Evolutionary conservation across 2,888 invertebrate genomes (phyloP), one percentile per base, ranked within the genome.

Genomic region (Molorchus minor): DNA sequence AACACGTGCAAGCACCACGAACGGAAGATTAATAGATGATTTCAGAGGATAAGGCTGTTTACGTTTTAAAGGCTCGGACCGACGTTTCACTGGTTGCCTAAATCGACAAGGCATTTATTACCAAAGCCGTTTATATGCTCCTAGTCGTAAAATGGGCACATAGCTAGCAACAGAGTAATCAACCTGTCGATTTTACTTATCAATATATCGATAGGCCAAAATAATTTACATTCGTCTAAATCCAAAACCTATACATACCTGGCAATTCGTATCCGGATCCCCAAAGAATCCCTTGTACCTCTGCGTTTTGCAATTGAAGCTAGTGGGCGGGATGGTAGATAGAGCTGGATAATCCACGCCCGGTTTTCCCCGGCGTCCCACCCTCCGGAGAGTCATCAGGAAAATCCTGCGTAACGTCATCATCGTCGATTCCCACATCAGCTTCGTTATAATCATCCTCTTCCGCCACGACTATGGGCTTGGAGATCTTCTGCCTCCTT

Each of bases 231-330:
- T n/a, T n/a, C n/a, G n/a, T n/a, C n/a, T n/a, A n/a, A n/a, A n/a
- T n/a, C n/a, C n/a, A n/a, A n/a, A n/a, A 8, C 5, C 15, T 40
- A 54, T 25, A 68, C 71, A 76, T 79, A 90, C 91, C 85, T 94
- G 94, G 77, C 94, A 94, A 71, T 89, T 86, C 3, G 94, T 92
- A 70, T 91, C 91, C 8, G 93, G 91, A 81, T 94, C 94, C 2
- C 93, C 94, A 72, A 94, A 94, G 82, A 94, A 94, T 58, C 94
- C 94, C 74, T 94, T 94, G 79, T 94, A 94, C 17, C 94, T 84
- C 76, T 94, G 94, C 60, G 90, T 87, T 72, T 91, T 91, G 80
- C 94, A 94, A 74, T 87, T 87, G 77, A 94, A 94, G 64, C 82
- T 84, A 0, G 94, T 94, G 58, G 84, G 82, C 0, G 94, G 94